Evolutionary conservation across 2,888 invertebrate genomes (phyloP), one percentile per base, ranked within the genome.

Genomic region (Stenodema calcarata): DNA sequence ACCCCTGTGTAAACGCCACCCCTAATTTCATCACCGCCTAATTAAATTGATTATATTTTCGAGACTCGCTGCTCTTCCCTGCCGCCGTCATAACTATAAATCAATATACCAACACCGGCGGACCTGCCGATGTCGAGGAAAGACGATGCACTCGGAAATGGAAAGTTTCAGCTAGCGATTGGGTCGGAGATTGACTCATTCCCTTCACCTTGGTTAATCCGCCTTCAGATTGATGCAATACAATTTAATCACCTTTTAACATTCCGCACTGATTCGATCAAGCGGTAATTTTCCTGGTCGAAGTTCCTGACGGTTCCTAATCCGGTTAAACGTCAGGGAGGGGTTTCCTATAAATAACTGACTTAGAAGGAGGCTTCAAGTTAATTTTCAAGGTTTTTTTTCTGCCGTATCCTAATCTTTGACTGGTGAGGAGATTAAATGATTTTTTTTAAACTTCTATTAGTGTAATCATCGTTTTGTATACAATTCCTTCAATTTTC

Each of bases 231-330:
- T 87, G 87, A 87, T 85, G 76, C 84, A 87, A 88, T 88, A 75
- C 86, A 88, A 88, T 87, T 88, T 88, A 88, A 88, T 87, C 87
- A 87, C 87, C 78, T 82, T 82, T 88, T 88, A 87, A 87, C 87
- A 87, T 87, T 88, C 87, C 87, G 54, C 87, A 81, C 87, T 87
- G 87, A 88, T 88, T 88, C 85, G 84, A 88, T 88, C 87, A 88
- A 47, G 62, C 79, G 84, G 87, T 87, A 87, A 88, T 87, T 88
- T 88, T 87, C 87, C 70, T 76, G 86, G 87, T 69, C 79, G 83
- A 54, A 41, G 54, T 30, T 79, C 80, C 35, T 62, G 41, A 18
- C 23, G 28, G 80, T 80, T 69, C 42, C 23, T 79, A 86, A 79
- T 69, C 79, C 16, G 54, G 47, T 86, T 79, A 86, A 79, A 73